Evolutionary conservation across 37 sponge, comb jelly and placozoan genomes (phyloP).

Genomic region (Ephydatia muelleri): DNA sequence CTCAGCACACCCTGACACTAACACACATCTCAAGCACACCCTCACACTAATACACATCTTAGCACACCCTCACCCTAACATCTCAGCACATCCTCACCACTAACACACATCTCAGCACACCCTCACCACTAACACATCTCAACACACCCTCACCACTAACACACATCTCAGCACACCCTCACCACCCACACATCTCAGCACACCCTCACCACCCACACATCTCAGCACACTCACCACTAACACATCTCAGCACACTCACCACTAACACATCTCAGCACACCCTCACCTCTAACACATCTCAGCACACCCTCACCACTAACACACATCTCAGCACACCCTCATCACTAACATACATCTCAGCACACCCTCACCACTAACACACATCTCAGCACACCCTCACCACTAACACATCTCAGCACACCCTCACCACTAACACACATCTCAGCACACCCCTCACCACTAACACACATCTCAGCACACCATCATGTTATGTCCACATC

Average conservation of each 20-base stretch:
- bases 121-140: background rate
- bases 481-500: no score
- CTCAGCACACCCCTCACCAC: background rate
- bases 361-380: background rate
- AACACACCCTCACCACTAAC: background rate
- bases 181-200: background rate
- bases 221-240: background rate
- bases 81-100: background rate
- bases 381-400: background rate
- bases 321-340: slow-evolving; percentile 1
- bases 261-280: background rate
- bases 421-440: background rate
- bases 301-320: background rate
- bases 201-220: background rate
- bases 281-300: background rate
- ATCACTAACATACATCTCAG: background rate
- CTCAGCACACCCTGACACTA: background rate
- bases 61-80: background rate
- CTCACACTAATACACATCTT: background rate
- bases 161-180: background rate
- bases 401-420: background rate
- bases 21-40: background rate
- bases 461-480: background rate
- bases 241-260: background rate
- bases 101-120: no score